Percentiles rank a stretch among this genome's conserved stretches.
phyloP scores from a whole-genome alignment of 1,140 invertebrate genomes.

The Papilio dardanus region DNA sequence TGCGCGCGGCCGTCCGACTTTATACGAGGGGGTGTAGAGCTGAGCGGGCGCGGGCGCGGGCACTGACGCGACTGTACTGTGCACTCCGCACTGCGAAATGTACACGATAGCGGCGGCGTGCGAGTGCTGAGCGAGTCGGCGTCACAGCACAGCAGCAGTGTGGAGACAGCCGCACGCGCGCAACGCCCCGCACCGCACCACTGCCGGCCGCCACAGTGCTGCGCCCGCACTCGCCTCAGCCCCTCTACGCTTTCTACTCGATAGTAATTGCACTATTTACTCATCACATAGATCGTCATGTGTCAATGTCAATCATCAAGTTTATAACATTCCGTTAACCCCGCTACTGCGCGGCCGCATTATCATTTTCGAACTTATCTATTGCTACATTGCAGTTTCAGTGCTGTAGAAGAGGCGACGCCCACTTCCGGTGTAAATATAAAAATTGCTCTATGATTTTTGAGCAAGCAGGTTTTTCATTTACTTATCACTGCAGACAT shows the following conservation, averaged over 20 bases:
- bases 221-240: slow-evolving; percentile 52
- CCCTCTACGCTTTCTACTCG: slow-evolving; percentile 74
- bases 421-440: not conserved
- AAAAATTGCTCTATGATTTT: not conserved
- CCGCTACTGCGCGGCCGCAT: slow-evolving; percentile 1
- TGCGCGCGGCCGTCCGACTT: slow-evolving; percentile 60
- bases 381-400: not conserved
- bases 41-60: slow-evolving; percentile 46
- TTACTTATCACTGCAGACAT: not conserved
- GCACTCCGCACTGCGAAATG: not conserved
- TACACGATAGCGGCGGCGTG: not conserved
- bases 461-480: not conserved
- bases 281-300: slow-evolving; percentile 56
- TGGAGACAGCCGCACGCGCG: slow-evolving; percentile 44
- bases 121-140: slow-evolving; percentile 37
- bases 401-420: not conserved
- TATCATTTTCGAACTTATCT: not conserved
- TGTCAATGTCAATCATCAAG: slow-evolving; percentile 53
- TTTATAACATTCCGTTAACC: slow-evolving; percentile 39
- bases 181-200: slow-evolving; percentile 46
- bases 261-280: slow-evolving; percentile 63
- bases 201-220: slow-evolving; percentile 46
- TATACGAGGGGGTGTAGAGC: slow-evolving; percentile 56
- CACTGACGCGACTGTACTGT: slow-evolving; percentile 48
- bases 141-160: slow-evolving; percentile 20